Evolutionary conservation across 2,797 vertebrate genomes (phyloP).

Genomic region (Eremophila alpestris): DNA sequence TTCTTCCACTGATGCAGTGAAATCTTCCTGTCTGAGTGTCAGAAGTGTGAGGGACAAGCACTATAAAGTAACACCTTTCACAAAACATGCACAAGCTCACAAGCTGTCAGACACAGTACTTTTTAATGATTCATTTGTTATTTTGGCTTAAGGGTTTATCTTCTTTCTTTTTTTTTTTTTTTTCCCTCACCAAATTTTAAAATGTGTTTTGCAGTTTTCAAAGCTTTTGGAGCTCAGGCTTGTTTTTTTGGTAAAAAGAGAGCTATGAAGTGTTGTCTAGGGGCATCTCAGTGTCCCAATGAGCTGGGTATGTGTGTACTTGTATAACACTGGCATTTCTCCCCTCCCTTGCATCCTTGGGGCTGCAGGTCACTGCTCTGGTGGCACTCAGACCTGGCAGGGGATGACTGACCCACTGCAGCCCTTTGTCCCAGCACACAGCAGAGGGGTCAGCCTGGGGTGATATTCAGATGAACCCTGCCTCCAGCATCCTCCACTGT

Average conservation of each 20-base stretch:
- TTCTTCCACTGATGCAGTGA: neutral
- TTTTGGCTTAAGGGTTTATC: neutral
- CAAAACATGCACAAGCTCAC: neutral
- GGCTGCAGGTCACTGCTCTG: neutral
- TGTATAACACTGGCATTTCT: neutral
- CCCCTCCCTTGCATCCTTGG: neutral
- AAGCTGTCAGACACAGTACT: neutral
- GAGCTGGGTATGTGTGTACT: accelerated
- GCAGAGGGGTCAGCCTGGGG: neutral
- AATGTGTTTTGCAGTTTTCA: neutral
- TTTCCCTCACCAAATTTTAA: neutral
- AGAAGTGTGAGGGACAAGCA: neutral
- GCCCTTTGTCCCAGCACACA: neutral
- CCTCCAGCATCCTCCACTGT: neutral
- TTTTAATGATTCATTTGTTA: neutral
- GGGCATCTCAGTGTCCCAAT: neutral
- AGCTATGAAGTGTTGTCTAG: neutral
- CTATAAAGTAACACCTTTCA: neutral
- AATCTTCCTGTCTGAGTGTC: neutral
- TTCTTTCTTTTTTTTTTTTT: neutral
- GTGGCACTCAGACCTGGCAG: no score
- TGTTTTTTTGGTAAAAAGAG: neutral
- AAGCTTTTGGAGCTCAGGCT: neutral
- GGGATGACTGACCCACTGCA: neutral
- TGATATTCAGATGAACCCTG: neutral